These are phyloP conservation scores for Pseudobourletiella spinata DNA, from an alignment of 1,140 invertebrate genomes.

Conservation along the genomic window DNA sequence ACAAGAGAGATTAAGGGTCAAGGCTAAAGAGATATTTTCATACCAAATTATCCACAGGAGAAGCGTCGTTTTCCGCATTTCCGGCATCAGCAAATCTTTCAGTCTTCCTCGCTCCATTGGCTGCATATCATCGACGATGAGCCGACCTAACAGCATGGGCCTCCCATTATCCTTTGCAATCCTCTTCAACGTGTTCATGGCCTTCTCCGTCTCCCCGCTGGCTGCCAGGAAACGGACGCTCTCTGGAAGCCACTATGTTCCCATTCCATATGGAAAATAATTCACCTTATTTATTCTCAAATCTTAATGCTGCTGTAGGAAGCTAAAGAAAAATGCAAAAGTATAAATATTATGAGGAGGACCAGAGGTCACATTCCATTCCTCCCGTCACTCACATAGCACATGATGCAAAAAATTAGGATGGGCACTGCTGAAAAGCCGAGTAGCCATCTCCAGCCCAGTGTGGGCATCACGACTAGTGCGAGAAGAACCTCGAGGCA, in stretches of 20 bases:
- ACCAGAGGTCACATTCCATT: not conserved
- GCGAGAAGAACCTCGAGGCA: slow-evolving; percentile 86
- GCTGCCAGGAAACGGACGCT: slow-evolving; percentile 82
- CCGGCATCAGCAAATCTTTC: slow-evolving; percentile 59
- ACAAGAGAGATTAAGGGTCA: too few species aligned
- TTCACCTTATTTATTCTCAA: too few species aligned
- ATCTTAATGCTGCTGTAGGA: too few species aligned
- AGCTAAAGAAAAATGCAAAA: not conserved
- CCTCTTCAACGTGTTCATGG: slow-evolving; percentile 69
- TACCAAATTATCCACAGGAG: slow-evolving; percentile 91
- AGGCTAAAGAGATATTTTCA: too few species aligned
- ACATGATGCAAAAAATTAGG: slow-evolving; percentile 57
- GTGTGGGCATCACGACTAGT: slow-evolving; percentile 78
- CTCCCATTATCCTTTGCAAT: slow-evolving; percentile 81
- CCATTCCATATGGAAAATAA: not conserved
- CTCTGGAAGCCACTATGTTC: slow-evolving; percentile 79
- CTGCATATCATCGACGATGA: slow-evolving; percentile 70
- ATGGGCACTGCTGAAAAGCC: slow-evolving; percentile 78
- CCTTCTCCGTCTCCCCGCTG: slow-evolving; percentile 73
- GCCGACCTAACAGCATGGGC: slow-evolving; percentile 73
- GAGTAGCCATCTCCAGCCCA: slow-evolving; percentile 85
- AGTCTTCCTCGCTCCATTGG: slow-evolving; percentile 55
- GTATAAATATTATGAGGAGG: not conserved
- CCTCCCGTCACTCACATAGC: slow-evolving; percentile 30
- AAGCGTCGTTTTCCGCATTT: slow-evolving; percentile 70